Evolutionary conservation across 2,113 vertebrate species (phyloP).

Genomic region (Psammodynastes pulverulentus): DNA sequence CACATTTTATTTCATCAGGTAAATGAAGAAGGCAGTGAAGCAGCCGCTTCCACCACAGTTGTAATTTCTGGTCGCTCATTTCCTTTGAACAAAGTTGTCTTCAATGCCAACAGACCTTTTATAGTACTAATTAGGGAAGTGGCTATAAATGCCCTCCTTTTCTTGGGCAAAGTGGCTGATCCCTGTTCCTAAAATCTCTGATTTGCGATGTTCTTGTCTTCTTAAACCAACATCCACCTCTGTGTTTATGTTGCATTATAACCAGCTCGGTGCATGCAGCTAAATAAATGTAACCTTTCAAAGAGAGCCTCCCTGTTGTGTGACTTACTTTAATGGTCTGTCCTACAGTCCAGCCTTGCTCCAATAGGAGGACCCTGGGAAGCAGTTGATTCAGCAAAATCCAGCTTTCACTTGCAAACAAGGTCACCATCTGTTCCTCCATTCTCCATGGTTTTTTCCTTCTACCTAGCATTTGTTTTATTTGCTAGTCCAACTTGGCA

Average conservation of each 20-base stretch:
- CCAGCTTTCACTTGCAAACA: neutral
- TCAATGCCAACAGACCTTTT: slow-evolving; percentile 87
- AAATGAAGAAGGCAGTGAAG: slow-evolving; percentile 95
- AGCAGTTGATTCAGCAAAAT: neutral
- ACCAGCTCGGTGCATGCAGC: neutral
- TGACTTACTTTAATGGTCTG: neutral
- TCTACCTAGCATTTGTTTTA: neutral
- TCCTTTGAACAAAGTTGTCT: slow-evolving; percentile 70
- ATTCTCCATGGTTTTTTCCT: neutral
- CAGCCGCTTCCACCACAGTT: slow-evolving; percentile 75
- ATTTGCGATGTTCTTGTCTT: slow-evolving; percentile 1
- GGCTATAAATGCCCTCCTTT: slow-evolving; percentile 85
- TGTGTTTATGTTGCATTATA: neutral
- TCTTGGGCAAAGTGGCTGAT: slow-evolving; percentile 84
- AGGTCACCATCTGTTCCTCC: neutral
- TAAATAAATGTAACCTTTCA: neutral
- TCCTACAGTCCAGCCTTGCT: neutral
- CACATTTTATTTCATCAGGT: slow-evolving; percentile 72
- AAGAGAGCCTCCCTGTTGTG: neutral
- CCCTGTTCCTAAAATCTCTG: slow-evolving; percentile 71
- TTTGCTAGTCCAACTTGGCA: neutral
- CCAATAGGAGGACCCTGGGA: too few species aligned
- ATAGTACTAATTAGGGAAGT: slow-evolving; percentile 89
- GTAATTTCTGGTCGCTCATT: slow-evolving; percentile 80
- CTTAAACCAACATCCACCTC: slow-evolving; percentile 13